Base-by-base conservation (phyloP, 1,140 invertebrate species). In the Sitophilus oryzae region DNA sequence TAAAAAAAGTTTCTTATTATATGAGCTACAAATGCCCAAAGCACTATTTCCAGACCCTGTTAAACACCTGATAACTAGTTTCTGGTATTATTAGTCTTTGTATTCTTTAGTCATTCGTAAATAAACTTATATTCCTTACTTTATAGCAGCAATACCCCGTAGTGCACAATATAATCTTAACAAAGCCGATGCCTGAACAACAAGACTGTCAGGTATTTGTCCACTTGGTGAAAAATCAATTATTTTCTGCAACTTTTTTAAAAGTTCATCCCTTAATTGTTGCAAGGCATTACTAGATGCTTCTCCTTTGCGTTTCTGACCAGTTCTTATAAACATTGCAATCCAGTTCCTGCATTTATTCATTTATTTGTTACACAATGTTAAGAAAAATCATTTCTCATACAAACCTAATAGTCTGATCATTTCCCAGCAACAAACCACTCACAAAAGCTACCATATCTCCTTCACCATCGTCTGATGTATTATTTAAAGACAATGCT, bases 131-230 rank as follows among this genome's bases (percentile, higher is more conserved):
- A 34, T 41, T 38, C 15, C 73, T 72, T 79, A 89, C 81, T 95
- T 96, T 0, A 96, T 85, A 8, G 88, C 88, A 2, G 92, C 93
- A 50, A 96, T 93, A 25, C 92, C 92, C 63, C 92, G 81, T 0
- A 98, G 75, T 9, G 93, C 93, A 76, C 92, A 95, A 66, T 95
- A 95, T 0, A 98, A 76, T 37, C 93, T 74, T 16, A 94, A 71
- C 16, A 93, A 70, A 2, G 89, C 84, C 20, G 87, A 87, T 14
- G 86, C 88, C 72, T 91, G 80, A 0, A 93, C 82, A 1, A 92
- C 86, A 63, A 82, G 78, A 46, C 76, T 77, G 54, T 87, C 82
- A 1, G 82, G 76, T 21, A 86, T 64, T 35, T 80, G 67, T 54
- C 78, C 75, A 57, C 80, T 77, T 44, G 70, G 62, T 51, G 77